These are phyloP conservation scores for Hetaerina americana DNA, from an alignment of 1,140 invertebrate species.

Conservation along the genomic window DNA sequence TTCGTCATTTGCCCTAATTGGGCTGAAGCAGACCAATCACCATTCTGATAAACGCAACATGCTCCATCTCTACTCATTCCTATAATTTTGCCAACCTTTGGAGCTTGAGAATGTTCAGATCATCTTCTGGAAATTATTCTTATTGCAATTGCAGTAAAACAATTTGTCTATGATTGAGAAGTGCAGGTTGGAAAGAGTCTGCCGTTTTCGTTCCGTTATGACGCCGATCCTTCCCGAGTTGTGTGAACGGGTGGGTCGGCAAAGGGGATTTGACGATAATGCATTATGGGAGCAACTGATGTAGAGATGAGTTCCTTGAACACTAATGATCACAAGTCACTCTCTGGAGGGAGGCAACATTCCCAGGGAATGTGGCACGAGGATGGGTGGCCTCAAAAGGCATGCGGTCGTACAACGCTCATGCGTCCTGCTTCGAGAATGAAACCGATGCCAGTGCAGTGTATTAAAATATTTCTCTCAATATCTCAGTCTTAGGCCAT, in stretches of 20 bases:
- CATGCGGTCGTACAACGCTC: background rate
- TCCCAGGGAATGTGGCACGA: background rate
- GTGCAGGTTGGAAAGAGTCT: background rate
- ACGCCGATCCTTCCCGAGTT: background rate
- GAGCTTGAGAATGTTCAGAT: background rate
- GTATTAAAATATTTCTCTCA: background rate
- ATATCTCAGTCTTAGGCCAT: background rate
- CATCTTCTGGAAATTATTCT: background rate
- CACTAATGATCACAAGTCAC: background rate
- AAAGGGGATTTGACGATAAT: background rate
- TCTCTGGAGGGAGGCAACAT: background rate
- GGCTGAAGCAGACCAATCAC: background rate
- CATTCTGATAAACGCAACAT: background rate
- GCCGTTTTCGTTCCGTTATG: background rate
- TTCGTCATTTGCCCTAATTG: background rate
- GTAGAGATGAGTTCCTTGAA: too few relatives aligned
- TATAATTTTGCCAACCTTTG: background rate
- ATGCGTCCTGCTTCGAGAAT: background rate
- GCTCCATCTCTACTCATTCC: background rate
- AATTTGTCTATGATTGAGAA: background rate
- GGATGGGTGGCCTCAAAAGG: background rate
- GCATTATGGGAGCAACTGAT: background rate
- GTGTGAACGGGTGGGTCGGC: background rate
- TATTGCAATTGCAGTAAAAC: background rate
- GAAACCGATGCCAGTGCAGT: background rate